phyloP scores from a whole-genome alignment of 2,113 vertebrate genomes.

The Pelobates fuscus region DNA sequence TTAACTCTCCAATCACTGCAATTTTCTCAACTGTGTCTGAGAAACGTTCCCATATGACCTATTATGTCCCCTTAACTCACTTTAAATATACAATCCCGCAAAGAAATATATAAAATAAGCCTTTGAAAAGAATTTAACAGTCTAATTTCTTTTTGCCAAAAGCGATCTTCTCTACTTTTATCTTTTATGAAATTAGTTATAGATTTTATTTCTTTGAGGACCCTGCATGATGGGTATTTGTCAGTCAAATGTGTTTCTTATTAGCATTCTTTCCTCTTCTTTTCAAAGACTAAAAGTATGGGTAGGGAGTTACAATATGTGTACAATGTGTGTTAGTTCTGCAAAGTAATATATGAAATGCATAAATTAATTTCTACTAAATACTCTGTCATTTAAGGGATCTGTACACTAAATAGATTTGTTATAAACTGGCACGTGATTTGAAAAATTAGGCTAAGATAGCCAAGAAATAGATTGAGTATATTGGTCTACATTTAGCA shows the following conservation, averaged over 20 bases:
- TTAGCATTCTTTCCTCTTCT: neutral
- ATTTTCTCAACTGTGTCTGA: neutral
- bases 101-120: neutral
- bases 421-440: too few relatives aligned
- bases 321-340: neutral
- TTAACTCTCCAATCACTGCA: constrained; percentile 28
- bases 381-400: too few relatives aligned
- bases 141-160: neutral
- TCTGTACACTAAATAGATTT: too few relatives aligned
- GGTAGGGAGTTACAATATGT: neutral
- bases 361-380: too few relatives aligned
- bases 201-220: neutral
- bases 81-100: neutral
- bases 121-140: neutral
- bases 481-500: too few relatives aligned
- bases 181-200: neutral
- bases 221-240: neutral
- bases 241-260: neutral
- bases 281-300: neutral
- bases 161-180: neutral
- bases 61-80: neutral
- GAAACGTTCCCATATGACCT: neutral
- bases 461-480: too few relatives aligned
- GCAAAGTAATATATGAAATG: too few relatives aligned
- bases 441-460: too few relatives aligned